phyloP scores from a whole-genome alignment of 2,113 vertebrate species.

The Copsychus sechellarum region DNA sequence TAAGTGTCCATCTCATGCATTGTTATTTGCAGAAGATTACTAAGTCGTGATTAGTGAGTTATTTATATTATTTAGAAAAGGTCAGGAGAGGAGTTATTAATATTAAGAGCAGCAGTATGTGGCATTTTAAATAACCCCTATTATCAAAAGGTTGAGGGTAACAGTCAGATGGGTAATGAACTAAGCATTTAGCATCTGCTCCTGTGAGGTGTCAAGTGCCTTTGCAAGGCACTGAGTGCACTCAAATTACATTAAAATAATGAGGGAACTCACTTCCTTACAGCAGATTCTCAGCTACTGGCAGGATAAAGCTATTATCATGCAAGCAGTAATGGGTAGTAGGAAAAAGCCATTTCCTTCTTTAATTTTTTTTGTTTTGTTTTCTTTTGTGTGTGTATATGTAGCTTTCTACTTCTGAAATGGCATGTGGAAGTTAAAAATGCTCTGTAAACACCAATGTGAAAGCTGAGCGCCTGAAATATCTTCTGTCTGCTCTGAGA shows the following conservation, averaged over 20 bases:
- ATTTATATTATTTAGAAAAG: conserved; percentile 40
- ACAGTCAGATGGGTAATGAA: conserved; percentile 41
- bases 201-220: conserved; percentile 37
- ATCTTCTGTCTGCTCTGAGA: not conserved
- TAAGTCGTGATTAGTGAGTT: not conserved
- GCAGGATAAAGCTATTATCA: conserved; percentile 35
- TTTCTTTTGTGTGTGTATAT: not conserved
- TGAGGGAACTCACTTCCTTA: conserved; percentile 31
- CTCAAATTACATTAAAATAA: conserved; percentile 53
- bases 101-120: not conserved
- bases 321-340: conserved; percentile 29
- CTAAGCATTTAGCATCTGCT: conserved; percentile 40
- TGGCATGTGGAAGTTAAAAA: not conserved
- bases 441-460: not conserved
- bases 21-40: conserved; percentile 26
- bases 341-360: conserved; percentile 37
- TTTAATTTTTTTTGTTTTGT: not conserved
- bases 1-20: not conserved
- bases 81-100: conserved; percentile 25
- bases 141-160: conserved; percentile 14
- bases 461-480: not conserved
- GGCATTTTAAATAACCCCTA: conserved; percentile 12
- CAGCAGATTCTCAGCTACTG: not conserved
- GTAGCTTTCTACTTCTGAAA: not conserved
- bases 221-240: conserved; percentile 39